These are phyloP conservation scores for Galagoides demidoff DNA, from an alignment of 2,797 vertebrate species.

Conservation along the genomic window DNA sequence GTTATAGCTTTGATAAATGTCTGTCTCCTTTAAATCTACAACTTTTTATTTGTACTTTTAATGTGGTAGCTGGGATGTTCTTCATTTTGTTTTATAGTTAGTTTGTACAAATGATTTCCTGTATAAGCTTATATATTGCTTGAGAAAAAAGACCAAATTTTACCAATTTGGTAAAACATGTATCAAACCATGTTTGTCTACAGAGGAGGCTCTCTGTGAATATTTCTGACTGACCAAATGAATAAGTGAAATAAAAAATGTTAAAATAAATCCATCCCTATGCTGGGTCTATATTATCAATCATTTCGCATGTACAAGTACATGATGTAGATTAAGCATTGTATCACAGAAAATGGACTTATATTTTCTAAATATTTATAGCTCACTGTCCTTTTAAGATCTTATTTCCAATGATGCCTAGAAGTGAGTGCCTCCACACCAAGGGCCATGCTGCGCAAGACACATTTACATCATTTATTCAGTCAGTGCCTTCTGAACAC, in stretches of 20 bases:
- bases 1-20: background rate
- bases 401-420: background rate
- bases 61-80: background rate
- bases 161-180: background rate
- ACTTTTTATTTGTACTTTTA: conserved; percentile 39
- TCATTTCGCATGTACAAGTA: background rate
- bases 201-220: background rate
- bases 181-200: background rate
- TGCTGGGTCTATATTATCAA: background rate
- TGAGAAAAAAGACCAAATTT: background rate
- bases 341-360: background rate
- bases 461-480: background rate
- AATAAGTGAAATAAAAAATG: background rate
- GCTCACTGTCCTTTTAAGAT: background rate
- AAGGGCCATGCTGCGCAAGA: background rate
- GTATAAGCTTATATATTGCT: background rate
- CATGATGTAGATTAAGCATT: background rate
- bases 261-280: background rate
- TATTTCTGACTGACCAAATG: background rate
- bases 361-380: background rate
- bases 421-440: background rate
- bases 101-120: conserved; percentile 23
- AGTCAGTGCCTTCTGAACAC: background rate
- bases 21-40: background rate
- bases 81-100: conserved; percentile 21